Base-by-base conservation (phyloP, 1,140 invertebrate species). In the Lasioglossum baleicum region DNA sequence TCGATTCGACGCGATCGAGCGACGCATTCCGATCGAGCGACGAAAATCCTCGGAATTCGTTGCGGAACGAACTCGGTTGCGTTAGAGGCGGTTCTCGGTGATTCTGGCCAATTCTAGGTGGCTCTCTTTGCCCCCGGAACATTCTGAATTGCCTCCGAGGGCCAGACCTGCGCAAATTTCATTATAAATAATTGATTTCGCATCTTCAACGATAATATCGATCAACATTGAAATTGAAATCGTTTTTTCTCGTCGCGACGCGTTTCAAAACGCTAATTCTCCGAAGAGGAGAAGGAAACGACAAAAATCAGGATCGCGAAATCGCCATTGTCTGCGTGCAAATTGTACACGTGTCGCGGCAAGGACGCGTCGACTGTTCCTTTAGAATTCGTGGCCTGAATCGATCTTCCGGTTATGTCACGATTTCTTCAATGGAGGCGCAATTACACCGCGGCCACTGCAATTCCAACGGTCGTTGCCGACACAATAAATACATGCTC, bases 331-430 rank as follows among this genome's bases (percentile, higher is more conserved):
- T 26, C 26, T 26, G 26, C 53, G 22, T 20, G 65, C 53, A 56
- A 6, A 51, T n/a, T 17, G 5, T 7, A 26, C 51, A n/a, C 48
- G n/a, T 74, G 70, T 31, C 60, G 58, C 20, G 40, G 65, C 61
- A 77, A 77, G 75, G 73, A 78, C 48, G 58, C 64, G 40, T 69
- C 42, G 66, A 7, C 20, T 44, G 60, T 64, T 74, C 70, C 77
- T 80, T 67, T 61, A 51, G 17, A 42, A 74, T 51, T 63, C 26
- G 53, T 61, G 61, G 8, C 70, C 70, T 40, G 72, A 80, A 75
- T 80, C 72, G 78, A 75, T 74, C 71, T 80, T 80, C 71, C 78
- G 78, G 79, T 83, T 83, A 77, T 79, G 73, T 84, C 82, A 84
- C 60, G 53, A 56, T 64, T 51, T 83, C 83, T 70, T 83, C 63